Percentiles rank a stretch among this genome's conserved stretches.
phyloP scores from a whole-genome alignment of 1,140 invertebrate genomes.

The Halictus rubicundus region DNA sequence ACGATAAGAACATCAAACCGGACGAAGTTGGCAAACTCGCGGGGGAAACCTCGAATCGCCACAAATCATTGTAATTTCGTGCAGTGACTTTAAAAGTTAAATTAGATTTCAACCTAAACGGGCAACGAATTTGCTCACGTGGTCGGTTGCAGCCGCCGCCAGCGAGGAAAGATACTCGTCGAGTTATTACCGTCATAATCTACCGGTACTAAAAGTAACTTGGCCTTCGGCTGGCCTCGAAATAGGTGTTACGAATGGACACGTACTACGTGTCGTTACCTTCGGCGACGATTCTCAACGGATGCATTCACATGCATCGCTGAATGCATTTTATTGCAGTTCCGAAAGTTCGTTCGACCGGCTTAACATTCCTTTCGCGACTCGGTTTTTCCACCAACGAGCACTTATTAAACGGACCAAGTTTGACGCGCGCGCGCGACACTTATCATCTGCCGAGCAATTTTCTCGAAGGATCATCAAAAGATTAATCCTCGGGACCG shows the following conservation, averaged over 20 bases:
- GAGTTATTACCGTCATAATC: constrained; percentile 61
- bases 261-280: constrained; percentile 53
- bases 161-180: constrained; percentile 49
- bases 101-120: constrained; percentile 57
- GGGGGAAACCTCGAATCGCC: constrained; percentile 14
- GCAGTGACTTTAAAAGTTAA: constrained; percentile 59
- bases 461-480: no score
- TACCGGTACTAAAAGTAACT: constrained; percentile 48
- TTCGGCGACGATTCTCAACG: constrained; percentile 52
- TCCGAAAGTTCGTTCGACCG: constrained; percentile 31
- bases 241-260: constrained; percentile 58
- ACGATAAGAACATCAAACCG: neutral
- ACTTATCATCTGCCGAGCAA: no score
- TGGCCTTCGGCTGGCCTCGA: constrained; percentile 10
- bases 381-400: constrained; percentile 13
- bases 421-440: no score
- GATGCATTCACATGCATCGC: constrained; percentile 61
- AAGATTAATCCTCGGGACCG: no score
- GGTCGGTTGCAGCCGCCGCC: constrained; percentile 10
- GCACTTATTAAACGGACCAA: constrained; percentile 2
- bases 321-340: constrained; percentile 52
- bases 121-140: constrained; percentile 51
- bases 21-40: constrained; percentile 35
- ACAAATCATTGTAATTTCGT: constrained; percentile 49
- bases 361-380: constrained; percentile 25